These are phyloP conservation scores for Halocynthia aurantium DNA, from an alignment of 23 tunicate genomes.

Conservation along the genomic window DNA sequence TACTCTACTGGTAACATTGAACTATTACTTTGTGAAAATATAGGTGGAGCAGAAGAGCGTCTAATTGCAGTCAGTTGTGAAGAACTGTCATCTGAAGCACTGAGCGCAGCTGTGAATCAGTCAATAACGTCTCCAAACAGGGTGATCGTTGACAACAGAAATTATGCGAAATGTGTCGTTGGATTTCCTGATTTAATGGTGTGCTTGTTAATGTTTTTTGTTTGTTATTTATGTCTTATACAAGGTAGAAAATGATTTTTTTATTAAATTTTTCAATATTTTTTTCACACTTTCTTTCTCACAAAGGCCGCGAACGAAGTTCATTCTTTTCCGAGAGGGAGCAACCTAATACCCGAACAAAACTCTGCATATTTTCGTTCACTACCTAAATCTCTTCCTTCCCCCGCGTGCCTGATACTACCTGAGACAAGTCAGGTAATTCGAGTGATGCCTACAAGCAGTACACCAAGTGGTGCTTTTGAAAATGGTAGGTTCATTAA, in stretches of 20 bases:
- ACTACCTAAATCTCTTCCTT: constrained; percentile 32
- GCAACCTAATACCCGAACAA: constrained; percentile 10
- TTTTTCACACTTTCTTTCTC: neutral
- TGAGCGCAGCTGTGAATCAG: constrained; percentile 41
- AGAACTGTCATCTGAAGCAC: constrained; percentile 36
- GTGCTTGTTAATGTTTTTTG: neutral
- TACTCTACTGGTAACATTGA: neutral
- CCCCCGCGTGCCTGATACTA: constrained; percentile 41
- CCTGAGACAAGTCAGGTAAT: constrained; percentile 60
- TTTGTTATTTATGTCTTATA: neutral
- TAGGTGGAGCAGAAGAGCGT: constrained; percentile 22
- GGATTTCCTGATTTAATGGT: constrained; percentile 90
- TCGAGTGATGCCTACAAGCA: constrained; percentile 57
- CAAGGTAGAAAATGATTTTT: neutral
- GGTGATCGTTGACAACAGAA: constrained; percentile 42
- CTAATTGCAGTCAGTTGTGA: constrained; percentile 32
- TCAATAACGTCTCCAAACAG: constrained; percentile 80
- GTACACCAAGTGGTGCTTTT: constrained; percentile 60
- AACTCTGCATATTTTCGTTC: neutral
- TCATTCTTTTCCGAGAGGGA: constrained; percentile 53
- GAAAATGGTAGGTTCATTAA: constrained; percentile 41
- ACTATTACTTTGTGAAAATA: constrained; percentile 10
- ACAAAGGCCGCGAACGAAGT: constrained; percentile 65
- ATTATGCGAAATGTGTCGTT: constrained; percentile 72
- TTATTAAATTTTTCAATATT: neutral